phyloP scores from a whole-genome alignment of 1,140 invertebrate species.

The Vanessa tameamea region DNA sequence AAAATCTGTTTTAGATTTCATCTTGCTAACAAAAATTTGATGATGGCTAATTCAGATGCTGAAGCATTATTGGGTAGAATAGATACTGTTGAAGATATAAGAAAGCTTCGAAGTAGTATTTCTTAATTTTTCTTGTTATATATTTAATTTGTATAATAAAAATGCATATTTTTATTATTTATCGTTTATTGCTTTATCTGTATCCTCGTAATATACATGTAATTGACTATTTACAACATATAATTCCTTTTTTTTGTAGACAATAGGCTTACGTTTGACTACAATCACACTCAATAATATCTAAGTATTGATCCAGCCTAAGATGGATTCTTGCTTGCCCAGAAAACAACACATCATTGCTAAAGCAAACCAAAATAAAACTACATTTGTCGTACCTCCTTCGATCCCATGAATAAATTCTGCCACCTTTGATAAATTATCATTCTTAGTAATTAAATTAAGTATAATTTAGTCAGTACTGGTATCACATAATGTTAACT shows the following conservation, averaged over 20 bases:
- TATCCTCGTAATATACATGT: slow-evolving; percentile 31
- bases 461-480: slow-evolving; percentile 71
- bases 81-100: slow-evolving; percentile 52
- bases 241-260: too few species aligned
- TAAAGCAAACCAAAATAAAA: slow-evolving; percentile 17
- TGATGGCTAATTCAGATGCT: slow-evolving; percentile 27
- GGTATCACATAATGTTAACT: slow-evolving; percentile 54
- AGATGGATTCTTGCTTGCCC: too few species aligned
- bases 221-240: slow-evolving; percentile 60
- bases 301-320: too few species aligned
- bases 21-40: slow-evolving; percentile 29
- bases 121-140: background rate
- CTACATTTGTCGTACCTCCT: slow-evolving; percentile 31
- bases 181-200: slow-evolving; percentile 16
- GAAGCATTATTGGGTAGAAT: slow-evolving; percentile 41
- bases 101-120: slow-evolving; percentile 52
- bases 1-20: slow-evolving; percentile 35
- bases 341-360: background rate
- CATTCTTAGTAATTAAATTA: slow-evolving; percentile 53
- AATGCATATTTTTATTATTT: slow-evolving; percentile 4
- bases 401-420: slow-evolving; percentile 51
- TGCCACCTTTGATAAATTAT: slow-evolving; percentile 57
- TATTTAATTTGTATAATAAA: background rate
- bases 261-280: too few species aligned
- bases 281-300: too few species aligned